Base-by-base conservation (phyloP, 2,888 invertebrate genomes). In the Clepsis dumicolana region DNA sequence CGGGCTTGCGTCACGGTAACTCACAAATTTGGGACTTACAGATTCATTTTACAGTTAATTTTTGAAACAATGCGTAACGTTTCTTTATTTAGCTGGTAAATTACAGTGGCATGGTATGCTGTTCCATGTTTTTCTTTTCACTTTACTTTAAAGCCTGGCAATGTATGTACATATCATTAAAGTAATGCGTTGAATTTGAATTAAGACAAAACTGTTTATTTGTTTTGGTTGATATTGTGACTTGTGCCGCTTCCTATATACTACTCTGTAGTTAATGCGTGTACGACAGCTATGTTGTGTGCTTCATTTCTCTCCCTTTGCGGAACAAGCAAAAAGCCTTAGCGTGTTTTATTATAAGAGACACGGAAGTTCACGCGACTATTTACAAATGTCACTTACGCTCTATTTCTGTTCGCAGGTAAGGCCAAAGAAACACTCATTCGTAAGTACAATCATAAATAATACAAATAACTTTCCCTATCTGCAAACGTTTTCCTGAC, bases 401-500 rank as follows among this genome's bases (percentile, higher is more conserved):
- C 18, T 64, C 59, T 16, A 38, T 56, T 67, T 64, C 56, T 71
- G 65, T 71, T 68, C 59, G 41, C 71, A 71, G 71, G 71, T 71
- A 65, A 65, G 71, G 32, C 54, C 62, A 71, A 57, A 61, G 63
- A 71, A 72, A 74, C 71, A 71, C 70, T 72, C 73, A 70, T 56
- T 50, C 70, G 77, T 77, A 73, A 75, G 71, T 72, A 68, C 65
- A 61, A 70, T 68, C 64, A 71, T 72, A 70, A 75, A 72, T 71
- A 72, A 62, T 60, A 67, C 59, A 41, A 70, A 70, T 74, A 71
- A 71, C 70, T 41, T 80, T 78, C 75, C 72, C 70, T 68, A 65
- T 71, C 65, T 65, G 57, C 72, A 71, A 73, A 75, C 73, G 73
- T 70, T 72, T 71, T 71, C 74, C 71, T 75, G 80, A 75, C 76